These are phyloP conservation scores for Lagopus leucura DNA, from an alignment of 2,113 vertebrate species.

Conservation along the genomic window DNA sequence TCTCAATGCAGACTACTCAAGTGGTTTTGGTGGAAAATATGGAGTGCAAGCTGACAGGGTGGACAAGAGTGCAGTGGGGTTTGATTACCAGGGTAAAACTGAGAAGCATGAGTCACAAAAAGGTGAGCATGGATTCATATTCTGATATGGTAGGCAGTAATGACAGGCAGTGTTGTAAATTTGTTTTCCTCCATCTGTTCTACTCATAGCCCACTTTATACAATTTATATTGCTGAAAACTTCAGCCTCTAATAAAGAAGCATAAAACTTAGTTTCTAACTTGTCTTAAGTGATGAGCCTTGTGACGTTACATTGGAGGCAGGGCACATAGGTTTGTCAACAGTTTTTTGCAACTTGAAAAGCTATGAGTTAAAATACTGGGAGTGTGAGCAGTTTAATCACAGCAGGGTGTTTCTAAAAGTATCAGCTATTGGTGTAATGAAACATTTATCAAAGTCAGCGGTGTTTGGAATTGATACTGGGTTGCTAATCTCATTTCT, in stretches of 20 bases:
- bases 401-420: not conserved
- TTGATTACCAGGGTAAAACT: slow-evolving; percentile 94
- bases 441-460: not conserved
- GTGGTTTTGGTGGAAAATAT: slow-evolving; percentile 92
- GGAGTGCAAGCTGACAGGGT: slow-evolving; percentile 93
- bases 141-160: not conserved
- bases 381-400: not conserved
- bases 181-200: not conserved
- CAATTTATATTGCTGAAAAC: not conserved
- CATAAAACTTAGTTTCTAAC: not conserved
- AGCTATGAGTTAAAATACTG: not conserved
- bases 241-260: not conserved
- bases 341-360: not conserved
- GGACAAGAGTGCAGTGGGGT: slow-evolving; percentile 94
- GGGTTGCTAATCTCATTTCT: not conserved
- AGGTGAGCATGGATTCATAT: slow-evolving; percentile 75
- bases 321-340: not conserved
- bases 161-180: not conserved
- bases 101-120: slow-evolving; percentile 95
- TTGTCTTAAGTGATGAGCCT: not conserved
- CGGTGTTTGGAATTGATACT: not conserved
- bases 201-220: not conserved
- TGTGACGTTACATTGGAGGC: not conserved
- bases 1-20: slow-evolving; percentile 85
- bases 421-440: not conserved